phyloP scores from a whole-genome alignment of 2,888 invertebrate genomes.

The Acleris laterana region DNA sequence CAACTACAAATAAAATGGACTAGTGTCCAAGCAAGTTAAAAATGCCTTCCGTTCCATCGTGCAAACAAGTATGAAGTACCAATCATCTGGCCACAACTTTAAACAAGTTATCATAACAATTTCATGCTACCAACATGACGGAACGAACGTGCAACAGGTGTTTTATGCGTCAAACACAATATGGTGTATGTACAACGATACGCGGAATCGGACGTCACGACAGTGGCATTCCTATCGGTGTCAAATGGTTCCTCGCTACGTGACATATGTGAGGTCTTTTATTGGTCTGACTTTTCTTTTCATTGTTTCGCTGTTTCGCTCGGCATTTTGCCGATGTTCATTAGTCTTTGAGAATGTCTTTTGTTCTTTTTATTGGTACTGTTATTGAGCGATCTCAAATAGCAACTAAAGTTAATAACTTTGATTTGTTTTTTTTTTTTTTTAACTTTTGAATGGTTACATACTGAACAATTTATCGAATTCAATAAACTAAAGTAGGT shows the following conservation, averaged over 20 bases:
- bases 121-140: conserved; percentile 17
- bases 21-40: no score
- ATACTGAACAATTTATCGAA: no score
- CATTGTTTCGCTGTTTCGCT: conserved; percentile 18
- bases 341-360: conserved; percentile 6
- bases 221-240: conserved; percentile 29
- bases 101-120: conserved; percentile 15
- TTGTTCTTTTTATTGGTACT: neutral
- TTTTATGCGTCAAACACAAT: conserved; percentile 14
- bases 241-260: conserved; percentile 13
- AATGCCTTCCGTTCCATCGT: no score
- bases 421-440: no score
- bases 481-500: no score
- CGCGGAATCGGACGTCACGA: conserved; percentile 27
- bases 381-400: no score
- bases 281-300: conserved; percentile 20
- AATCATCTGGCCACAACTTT: conserved; percentile 4
- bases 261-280: conserved; percentile 20
- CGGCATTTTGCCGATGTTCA: conserved; percentile 10
- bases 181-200: conserved; percentile 17
- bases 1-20: no score
- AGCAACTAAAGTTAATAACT: no score
- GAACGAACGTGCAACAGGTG: conserved; percentile 27
- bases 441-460: no score
- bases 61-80: neutral